These are phyloP conservation scores for Callospermophilus lateralis DNA, from an alignment of 2,113 vertebrate genomes.

Conservation along the genomic window DNA sequence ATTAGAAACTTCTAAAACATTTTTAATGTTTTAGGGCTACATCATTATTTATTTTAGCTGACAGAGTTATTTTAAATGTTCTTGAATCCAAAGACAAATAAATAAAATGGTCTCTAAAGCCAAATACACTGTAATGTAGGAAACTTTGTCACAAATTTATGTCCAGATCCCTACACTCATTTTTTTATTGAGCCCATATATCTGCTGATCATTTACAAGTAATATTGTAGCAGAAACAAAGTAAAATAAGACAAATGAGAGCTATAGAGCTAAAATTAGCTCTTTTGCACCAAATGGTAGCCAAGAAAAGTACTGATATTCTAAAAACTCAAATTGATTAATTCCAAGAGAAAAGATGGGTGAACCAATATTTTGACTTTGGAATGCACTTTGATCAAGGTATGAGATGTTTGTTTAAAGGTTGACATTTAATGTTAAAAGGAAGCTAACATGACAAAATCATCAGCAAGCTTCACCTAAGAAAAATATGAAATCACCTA, in stretches of 20 bases:
- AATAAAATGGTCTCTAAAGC: neutral
- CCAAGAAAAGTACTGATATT: neutral
- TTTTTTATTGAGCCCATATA: conserved; percentile 47
- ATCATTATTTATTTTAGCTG: neutral
- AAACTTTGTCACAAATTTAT: neutral
- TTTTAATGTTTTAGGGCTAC: neutral
- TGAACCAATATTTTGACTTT: neutral
- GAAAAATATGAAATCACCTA: conserved; percentile 48
- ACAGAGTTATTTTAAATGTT: neutral
- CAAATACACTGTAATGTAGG: neutral
- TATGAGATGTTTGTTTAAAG: too few species aligned
- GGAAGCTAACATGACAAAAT: too few species aligned
- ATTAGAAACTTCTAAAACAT: conserved; percentile 8
- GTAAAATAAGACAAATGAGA: conserved; percentile 42
- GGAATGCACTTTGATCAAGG: neutral
- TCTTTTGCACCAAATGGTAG: neutral
- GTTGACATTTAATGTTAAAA: too few species aligned
- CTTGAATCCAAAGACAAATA: conserved; percentile 43
- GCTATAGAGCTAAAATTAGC: neutral
- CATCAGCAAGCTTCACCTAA: neutral
- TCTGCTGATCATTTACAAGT: conserved; percentile 46
- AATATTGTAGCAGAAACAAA: conserved; percentile 53
- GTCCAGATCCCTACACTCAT: neutral
- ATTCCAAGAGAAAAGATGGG: conserved; percentile 5
- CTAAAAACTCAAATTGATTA: conserved; percentile 8